These are phyloP conservation scores for Chironomus striatipennis DNA, from an alignment of 1,140 invertebrate species.

Conservation along the genomic window DNA sequence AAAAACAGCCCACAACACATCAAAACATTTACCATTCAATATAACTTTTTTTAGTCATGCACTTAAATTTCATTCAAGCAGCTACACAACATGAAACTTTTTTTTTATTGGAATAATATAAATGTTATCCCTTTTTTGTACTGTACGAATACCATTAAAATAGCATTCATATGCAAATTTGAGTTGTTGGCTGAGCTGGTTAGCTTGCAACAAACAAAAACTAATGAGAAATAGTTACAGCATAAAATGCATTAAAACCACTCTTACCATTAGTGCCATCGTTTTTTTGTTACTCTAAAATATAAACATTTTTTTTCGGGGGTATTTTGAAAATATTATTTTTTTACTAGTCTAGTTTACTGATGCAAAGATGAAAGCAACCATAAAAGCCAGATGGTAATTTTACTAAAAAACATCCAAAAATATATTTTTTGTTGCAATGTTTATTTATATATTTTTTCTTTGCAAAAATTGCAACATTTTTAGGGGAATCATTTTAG, in stretches of 20 bases:
- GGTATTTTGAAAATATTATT: no score
- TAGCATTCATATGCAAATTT: background rate
- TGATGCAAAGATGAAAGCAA: no score
- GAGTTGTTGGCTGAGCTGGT: background rate
- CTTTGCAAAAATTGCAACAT: no score
- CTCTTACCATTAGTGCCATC: background rate
- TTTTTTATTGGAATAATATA: background rate
- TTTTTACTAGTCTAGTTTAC: no score
- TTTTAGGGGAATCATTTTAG: no score
- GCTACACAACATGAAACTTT: background rate
- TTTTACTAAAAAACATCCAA: background rate
- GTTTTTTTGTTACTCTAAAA: background rate
- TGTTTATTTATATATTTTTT: no score
- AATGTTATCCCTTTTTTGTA: background rate
- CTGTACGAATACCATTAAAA: background rate
- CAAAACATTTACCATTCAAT: no score
- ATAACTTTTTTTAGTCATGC: no score
- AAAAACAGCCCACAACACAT: no score
- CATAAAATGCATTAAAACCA: slow-evolving; percentile 1
- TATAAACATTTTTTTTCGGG: no score
- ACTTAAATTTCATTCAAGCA: background rate
- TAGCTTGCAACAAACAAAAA: background rate
- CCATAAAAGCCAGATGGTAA: background rate
- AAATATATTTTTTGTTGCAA: no score
- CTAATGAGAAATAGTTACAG: background rate